Conservation (phyloP, 2,113 vertebrate genomes). For the Malurus elegans region DNA sequence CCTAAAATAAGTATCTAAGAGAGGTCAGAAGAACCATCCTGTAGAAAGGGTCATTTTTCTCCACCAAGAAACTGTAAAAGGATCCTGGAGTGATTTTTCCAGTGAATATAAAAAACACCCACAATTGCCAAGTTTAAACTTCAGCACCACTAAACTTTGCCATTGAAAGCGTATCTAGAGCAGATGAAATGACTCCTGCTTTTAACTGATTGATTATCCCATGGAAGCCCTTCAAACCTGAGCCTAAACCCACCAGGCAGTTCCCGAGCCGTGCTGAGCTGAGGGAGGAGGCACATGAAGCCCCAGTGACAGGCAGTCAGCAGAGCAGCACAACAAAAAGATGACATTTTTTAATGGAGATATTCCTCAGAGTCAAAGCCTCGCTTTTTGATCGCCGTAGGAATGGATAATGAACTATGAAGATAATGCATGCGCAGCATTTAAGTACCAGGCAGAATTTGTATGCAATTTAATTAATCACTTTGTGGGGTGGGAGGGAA, state of each 20-base stretch:
- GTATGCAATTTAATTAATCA: background rate
- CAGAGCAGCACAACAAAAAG: background rate
- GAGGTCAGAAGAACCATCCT: conserved; percentile 26
- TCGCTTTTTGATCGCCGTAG: background rate
- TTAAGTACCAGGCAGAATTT: background rate
- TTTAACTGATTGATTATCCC: background rate
- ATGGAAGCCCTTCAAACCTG: background rate
- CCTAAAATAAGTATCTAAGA: conserved; percentile 31
- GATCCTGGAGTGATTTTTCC: background rate
- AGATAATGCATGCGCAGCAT: background rate
- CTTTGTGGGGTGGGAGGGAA: background rate
- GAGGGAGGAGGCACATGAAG: background rate
- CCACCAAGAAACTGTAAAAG: background rate
- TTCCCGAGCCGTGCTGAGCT: accelerated
- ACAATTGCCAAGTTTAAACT: background rate
- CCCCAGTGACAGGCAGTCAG: background rate
- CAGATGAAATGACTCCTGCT: background rate
- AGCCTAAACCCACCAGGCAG: background rate
- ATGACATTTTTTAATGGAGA: background rate
- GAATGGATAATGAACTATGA: conserved; percentile 20
- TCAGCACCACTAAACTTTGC: background rate
- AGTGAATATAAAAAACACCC: background rate
- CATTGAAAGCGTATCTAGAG: background rate
- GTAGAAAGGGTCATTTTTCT: background rate
- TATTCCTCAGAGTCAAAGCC: background rate